Percentiles rank a stretch among this genome's conserved stretches.
Evolutionary conservation across 2,113 vertebrate genomes (phyloP).

Genomic region (Protobothrops flavoviridis): DNA sequence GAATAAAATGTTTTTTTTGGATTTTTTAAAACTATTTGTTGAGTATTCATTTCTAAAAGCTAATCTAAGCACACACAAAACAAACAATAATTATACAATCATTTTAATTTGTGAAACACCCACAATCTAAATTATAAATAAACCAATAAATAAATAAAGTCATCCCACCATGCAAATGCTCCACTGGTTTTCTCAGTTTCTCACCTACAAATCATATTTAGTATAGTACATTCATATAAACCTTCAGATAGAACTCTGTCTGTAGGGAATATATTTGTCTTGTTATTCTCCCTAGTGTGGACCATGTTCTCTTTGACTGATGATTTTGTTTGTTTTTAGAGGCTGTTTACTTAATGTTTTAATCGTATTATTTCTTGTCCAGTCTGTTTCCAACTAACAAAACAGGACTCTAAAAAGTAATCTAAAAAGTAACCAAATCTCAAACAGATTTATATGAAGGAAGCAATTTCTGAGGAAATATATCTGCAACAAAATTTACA

Average conservation of each 20-base stretch:
- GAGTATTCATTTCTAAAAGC: not conserved
- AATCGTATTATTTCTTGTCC: not conserved
- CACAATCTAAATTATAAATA: not conserved
- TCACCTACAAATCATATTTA: not conserved
- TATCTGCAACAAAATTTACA: not conserved
- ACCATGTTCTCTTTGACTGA: not conserved
- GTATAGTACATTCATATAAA: not conserved
- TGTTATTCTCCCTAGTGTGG: not conserved
- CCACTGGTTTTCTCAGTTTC: not conserved
- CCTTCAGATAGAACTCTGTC: not conserved
- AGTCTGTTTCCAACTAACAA: not conserved
- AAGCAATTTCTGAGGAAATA: not conserved
- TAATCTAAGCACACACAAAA: not conserved
- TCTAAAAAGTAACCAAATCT: not conserved
- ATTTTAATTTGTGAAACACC: not conserved
- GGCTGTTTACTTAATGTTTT: not conserved
- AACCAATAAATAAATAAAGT: not conserved
- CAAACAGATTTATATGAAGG: not conserved
- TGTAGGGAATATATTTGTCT: not conserved
- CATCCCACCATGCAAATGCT: not conserved
- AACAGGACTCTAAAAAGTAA: not conserved
- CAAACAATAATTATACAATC: not conserved
- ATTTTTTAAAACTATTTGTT: not conserved
- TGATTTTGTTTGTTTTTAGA: not conserved
- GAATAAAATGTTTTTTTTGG: not conserved